Evolutionary conservation across 2,888 invertebrate genomes (phyloP).

Genomic region (Catocala nupta): DNA sequence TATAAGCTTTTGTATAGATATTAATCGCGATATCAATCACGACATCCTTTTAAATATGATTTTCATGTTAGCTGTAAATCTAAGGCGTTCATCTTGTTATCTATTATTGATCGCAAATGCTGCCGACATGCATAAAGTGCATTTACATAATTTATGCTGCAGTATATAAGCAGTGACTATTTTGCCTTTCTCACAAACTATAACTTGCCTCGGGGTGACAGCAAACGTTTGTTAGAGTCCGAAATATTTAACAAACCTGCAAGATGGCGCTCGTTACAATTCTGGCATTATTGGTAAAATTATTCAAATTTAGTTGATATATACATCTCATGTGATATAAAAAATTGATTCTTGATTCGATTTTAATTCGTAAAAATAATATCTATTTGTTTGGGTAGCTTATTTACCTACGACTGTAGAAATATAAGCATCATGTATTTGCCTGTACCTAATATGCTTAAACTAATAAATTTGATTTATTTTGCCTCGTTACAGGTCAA

Average conservation of each 20-base stretch:
- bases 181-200: constrained; percentile 38
- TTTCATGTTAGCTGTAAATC: not conserved
- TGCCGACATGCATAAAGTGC: constrained; percentile 29
- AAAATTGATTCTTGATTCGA: not conserved
- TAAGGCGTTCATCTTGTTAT: not conserved
- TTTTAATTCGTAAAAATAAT: not conserved
- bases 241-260: constrained; percentile 1
- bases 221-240: constrained; percentile 30
- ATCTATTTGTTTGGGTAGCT: too few species aligned
- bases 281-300: constrained; percentile 35
- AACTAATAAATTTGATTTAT: not conserved
- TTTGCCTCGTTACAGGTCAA: constrained; percentile 33
- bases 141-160: constrained; percentile 45
- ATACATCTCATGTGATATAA: too few species aligned
- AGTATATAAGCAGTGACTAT: constrained; percentile 50
- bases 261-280: constrained; percentile 30
- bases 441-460: not conserved
- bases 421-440: too few species aligned
- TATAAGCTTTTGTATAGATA: too few species aligned
- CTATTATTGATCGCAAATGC: constrained; percentile 20
- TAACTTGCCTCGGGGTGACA: constrained; percentile 27
- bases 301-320: not conserved
- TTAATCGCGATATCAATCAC: too few species aligned
- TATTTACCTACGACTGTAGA: too few species aligned
- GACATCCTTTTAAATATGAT: too few species aligned